phyloP scores from a whole-genome alignment of 1,140 invertebrate species.

The Helicoverpa armigera region DNA sequence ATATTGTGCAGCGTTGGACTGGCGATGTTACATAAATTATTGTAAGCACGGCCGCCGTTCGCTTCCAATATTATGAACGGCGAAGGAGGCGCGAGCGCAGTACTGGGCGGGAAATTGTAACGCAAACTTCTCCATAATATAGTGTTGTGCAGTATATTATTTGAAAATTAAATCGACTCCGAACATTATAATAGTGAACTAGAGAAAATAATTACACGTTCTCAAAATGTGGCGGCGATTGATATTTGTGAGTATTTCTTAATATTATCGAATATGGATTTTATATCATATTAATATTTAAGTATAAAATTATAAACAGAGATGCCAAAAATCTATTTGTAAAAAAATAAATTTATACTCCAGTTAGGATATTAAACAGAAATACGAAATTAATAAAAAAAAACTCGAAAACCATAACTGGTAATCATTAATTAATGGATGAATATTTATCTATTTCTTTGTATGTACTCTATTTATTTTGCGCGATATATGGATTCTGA shows the following conservation, averaged over 20 bases:
- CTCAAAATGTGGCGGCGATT: constrained; percentile 56
- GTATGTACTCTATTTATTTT: too few species aligned
- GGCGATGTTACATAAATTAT: constrained; percentile 75
- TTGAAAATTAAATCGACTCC: constrained; percentile 27
- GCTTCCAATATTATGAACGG: constrained; percentile 70
- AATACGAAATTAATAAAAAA: too few species aligned
- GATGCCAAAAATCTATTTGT: too few species aligned
- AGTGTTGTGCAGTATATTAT: constrained; percentile 49
- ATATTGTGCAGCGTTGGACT: constrained; percentile 66
- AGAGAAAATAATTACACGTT: constrained; percentile 4
- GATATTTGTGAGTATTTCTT: constrained; percentile 55
- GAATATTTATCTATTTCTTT: too few species aligned
- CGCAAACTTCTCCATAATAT: constrained; percentile 47
- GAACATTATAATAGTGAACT: constrained; percentile 40
- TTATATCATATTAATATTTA: too few species aligned
- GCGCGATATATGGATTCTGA: too few species aligned
- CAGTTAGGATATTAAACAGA: too few species aligned
- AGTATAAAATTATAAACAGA: too few species aligned
- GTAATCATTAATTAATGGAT: too few species aligned
- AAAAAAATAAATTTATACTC: too few species aligned
- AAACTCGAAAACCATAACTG: too few species aligned
- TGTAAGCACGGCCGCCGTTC: constrained; percentile 64
- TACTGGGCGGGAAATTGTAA: constrained; percentile 55
- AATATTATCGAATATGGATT: not conserved
- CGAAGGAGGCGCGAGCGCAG: constrained; percentile 62